Evolutionary conservation across 2,888 invertebrate genomes (phyloP), one percentile per base, ranked within the genome.

Genomic region (Eupithecia exiguata): DNA sequence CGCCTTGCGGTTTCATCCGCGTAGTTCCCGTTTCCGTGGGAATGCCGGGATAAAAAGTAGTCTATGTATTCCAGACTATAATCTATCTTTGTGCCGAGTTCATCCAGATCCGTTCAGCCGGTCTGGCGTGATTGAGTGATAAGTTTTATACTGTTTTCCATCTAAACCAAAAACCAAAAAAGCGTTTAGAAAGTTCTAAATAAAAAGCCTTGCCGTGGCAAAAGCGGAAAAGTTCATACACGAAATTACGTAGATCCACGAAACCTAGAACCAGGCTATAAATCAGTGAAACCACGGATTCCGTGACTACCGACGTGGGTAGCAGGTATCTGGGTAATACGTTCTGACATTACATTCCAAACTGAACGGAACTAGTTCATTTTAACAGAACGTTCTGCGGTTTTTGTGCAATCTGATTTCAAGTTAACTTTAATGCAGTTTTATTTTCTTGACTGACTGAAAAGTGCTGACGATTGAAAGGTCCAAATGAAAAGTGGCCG

Each of bases 221-320:
- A 65, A 65, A 62, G 16, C 5, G 14, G 62, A 62, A 65, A 61
- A 61, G 16, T 61, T 61, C 16, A 30, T 30, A 69, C 43, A 70
- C 61, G 70, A 80, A 80, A 81, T 79, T 78, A 74, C 80, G 58
- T 71, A n/a, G 65, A 74, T 68, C 78, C 79, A 80, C 81, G 83
- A 12, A 53, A 80, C 73, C 72, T 72, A 30, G 14, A 70, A 73
- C 80, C 43, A n/a, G 49, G 7, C 49, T 53, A 81, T 84, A 84
- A 82, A 84, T 84, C 82, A 83, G 76, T 72, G 1, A 65, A 77
- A 77, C 67, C 70, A 67, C 70, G 71, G 74, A 74, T 80, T 67
- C 76, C 79, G 79, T 79, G 78, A 75, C 79, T 77, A 43, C 16
- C n/a, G 5, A 12, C 25, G 58, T 21, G 21, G 14, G 58, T 14